Evolutionary conservation across 2,113 vertebrate genomes (phyloP).

Genomic region (Dasypus novemcinctus): DNA sequence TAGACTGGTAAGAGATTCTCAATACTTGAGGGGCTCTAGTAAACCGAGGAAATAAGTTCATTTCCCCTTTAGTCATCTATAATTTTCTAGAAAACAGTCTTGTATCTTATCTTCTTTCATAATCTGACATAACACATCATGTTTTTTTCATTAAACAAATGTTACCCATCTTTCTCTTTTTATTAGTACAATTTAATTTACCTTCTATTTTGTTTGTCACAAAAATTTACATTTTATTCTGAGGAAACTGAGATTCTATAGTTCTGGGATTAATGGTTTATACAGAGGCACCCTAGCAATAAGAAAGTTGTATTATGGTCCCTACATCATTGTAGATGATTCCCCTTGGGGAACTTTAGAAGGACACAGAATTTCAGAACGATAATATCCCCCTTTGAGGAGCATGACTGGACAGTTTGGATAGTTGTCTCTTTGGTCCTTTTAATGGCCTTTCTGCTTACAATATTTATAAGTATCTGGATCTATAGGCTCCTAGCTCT

Average conservation of each 20-base stretch:
- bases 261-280: background rate
- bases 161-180: background rate
- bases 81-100: background rate
- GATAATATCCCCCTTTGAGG: background rate
- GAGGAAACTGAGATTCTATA: background rate
- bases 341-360: background rate
- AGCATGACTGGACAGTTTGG: background rate
- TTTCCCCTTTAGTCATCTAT: background rate
- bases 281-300: background rate
- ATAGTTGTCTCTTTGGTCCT: background rate
- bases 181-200: background rate
- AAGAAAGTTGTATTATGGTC: background rate
- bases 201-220: background rate
- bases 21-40: background rate
- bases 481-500: background rate
- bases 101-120: background rate
- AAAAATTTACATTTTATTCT: background rate
- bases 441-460: background rate
- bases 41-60: background rate
- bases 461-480: background rate
- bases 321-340: background rate
- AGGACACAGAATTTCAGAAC: background rate
- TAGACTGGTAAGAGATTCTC: background rate
- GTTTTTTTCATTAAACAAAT: background rate
- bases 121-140: background rate